Percentiles rank a stretch among this genome's conserved stretches.
Conservation (phyloP, 2,797 vertebrate species). For the Gallirallus australis region DNA sequence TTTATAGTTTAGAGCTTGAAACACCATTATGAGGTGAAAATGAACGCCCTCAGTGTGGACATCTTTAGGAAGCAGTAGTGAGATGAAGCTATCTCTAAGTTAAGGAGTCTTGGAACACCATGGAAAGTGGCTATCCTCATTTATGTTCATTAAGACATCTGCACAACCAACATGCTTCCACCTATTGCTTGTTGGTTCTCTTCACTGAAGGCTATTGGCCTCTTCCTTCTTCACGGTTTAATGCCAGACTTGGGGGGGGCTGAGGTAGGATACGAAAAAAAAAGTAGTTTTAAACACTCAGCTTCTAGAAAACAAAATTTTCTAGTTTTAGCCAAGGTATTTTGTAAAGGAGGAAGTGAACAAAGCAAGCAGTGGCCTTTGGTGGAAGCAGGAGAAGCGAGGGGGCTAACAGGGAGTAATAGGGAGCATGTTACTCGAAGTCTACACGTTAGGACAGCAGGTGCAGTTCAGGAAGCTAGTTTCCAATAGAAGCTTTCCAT, state of each 20-base stretch:
- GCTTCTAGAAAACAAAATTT: neutral
- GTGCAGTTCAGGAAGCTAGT: rapidly evolving
- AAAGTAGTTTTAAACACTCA: neutral
- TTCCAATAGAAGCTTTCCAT: neutral
- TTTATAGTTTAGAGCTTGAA: neutral
- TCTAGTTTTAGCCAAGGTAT: neutral
- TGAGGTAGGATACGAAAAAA: neutral
- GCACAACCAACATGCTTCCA: neutral
- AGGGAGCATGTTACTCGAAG: neutral
- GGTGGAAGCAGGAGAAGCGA: neutral
- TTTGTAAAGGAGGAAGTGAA: neutral
- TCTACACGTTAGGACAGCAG: rapidly evolving
- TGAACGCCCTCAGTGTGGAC: neutral
- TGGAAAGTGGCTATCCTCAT: neutral
- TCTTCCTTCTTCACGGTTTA: neutral
- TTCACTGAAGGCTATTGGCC: neutral
- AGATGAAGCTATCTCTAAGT: neutral
- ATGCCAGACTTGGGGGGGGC: neutral
- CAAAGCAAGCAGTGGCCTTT: neutral
- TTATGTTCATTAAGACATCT: neutral
- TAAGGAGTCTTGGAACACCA: neutral
- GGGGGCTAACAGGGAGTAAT: too few species aligned
- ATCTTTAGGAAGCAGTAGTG: neutral
- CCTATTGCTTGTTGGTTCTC: neutral
- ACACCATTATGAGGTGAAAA: neutral